Base-by-base conservation (phyloP, 2,797 vertebrate species). In the Podarcis lilfordi region DNA sequence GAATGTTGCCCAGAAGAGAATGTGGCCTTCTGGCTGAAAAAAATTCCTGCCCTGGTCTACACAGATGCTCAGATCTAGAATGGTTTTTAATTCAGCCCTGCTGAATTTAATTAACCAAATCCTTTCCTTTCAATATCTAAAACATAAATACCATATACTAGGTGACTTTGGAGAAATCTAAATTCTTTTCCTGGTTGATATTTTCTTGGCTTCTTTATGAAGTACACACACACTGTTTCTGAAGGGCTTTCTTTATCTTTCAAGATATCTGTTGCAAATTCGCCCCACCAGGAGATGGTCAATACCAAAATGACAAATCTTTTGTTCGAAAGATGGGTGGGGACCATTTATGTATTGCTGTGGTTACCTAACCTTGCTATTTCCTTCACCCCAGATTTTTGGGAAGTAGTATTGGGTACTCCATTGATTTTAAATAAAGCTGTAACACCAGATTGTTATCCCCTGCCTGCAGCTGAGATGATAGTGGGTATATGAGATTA, bases 281-380 rank as follows among this genome's bases (percentile, higher is more conserved):
- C 10, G 80, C 23, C 3, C 84, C 72, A 68, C 35, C 17, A 35
- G 21, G 64, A 93, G 72, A 55, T 1, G 23, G 23, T 61, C 81
- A 93, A 55, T 2, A 23, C 15, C 40, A 59, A 92, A 91, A 17
- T 7, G 84, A 77, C 7, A 40, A 0, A 85, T 6, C 37, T 25
- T 2, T 35, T 68, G 1, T 3, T 37, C 45, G 35, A 59, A 3
- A 15, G 82, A 82, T n/a, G 2, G 1, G 82, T 27, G 6, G 25
- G 55, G 3, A 19, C 25, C 37, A 71, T 40, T 92, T 79, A 19
- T 86, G 9, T 74, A 86, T 84, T 21, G 81, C 5, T 17, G 15
- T 68, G 74, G 88, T 91, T 93, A 91, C 91, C 83, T 75, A 90
- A 79, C 29, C 17, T 40, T 82, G 78, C 50, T 69, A 23, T 92